Evolutionary conservation across 2,888 invertebrate genomes (phyloP).

Genomic region (Lepidochitona cinerea): DNA sequence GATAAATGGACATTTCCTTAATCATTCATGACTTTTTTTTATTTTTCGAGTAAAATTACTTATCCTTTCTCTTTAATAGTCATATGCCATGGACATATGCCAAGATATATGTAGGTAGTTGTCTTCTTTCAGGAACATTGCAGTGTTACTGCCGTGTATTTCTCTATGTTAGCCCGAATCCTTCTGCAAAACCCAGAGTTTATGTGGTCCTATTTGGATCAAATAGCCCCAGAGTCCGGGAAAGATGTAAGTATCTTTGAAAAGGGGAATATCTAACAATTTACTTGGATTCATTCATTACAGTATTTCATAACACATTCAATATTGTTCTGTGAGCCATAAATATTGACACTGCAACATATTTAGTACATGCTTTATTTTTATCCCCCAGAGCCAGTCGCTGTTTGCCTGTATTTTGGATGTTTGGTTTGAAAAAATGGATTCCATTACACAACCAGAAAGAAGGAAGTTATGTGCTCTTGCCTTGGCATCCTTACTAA

Average conservation of each 20-base stretch:
- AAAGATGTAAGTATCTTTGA: constrained; percentile 53
- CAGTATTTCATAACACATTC: too few species aligned
- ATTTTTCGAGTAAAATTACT: too few species aligned
- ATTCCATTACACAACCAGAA: constrained; percentile 83
- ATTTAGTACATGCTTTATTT: too few species aligned
- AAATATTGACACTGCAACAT: too few species aligned
- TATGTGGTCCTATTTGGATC: constrained; percentile 63
- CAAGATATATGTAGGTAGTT: too few species aligned
- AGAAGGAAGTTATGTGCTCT: constrained; percentile 86
- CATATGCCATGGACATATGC: too few species aligned
- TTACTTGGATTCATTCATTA: too few species aligned
- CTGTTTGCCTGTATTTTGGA: constrained; percentile 73
- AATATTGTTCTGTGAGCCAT: too few species aligned
- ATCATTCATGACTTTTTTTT: too few species aligned
- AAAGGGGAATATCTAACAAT: not conserved
- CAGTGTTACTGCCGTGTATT: constrained; percentile 82
- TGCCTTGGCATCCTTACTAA: constrained; percentile 72
- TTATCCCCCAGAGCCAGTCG: constrained; percentile 45
- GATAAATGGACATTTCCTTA: too few species aligned
- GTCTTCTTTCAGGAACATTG: constrained; percentile 78
- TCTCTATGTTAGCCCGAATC: constrained; percentile 84
- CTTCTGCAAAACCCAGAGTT: constrained; percentile 73
- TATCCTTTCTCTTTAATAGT: too few species aligned
- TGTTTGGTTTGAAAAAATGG: constrained; percentile 86
- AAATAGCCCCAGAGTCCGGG: constrained; percentile 50